Evolutionary conservation across 2,113 vertebrate genomes (phyloP).

Genomic region (Lepus timidus): DNA sequence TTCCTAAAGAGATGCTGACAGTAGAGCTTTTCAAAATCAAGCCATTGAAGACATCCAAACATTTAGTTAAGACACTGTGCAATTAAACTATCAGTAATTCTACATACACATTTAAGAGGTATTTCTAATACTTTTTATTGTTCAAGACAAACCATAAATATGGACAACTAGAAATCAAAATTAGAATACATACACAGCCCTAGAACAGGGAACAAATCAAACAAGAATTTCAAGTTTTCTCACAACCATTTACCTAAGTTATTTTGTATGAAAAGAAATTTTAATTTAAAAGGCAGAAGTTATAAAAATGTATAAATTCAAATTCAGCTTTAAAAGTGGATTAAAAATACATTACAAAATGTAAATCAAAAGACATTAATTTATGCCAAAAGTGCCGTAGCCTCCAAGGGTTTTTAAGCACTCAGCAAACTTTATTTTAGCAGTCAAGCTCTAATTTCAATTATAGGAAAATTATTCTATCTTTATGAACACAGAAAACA

Average conservation of each 20-base stretch:
- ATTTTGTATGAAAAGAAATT: conserved; percentile 20
- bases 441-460: conserved; percentile 60
- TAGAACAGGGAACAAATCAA: conserved; percentile 30
- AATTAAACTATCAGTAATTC: neutral
- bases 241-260: conserved; percentile 50
- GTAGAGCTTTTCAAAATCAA: conserved; percentile 10
- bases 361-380: conserved; percentile 70
- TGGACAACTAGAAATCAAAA: conserved; percentile 48
- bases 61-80: neutral
- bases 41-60: neutral
- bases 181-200: neutral
- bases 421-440: conserved; percentile 60
- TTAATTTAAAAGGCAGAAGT: conserved; percentile 52
- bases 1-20: neutral
- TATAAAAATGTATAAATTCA: conserved; percentile 70
- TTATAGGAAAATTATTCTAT: conserved; percentile 56
- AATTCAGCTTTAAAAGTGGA: conserved; percentile 63
- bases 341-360: conserved; percentile 73
- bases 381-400: conserved; percentile 63
- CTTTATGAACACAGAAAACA: conserved; percentile 56
- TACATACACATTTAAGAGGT: conserved; percentile 14
- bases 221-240: neutral
- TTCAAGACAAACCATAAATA: conserved; percentile 29
- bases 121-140: conserved; percentile 1
- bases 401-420: conserved; percentile 48